These are phyloP conservation scores for Ameiurus melas DNA, from an alignment of 2,113 vertebrate genomes.

Conservation along the genomic window DNA sequence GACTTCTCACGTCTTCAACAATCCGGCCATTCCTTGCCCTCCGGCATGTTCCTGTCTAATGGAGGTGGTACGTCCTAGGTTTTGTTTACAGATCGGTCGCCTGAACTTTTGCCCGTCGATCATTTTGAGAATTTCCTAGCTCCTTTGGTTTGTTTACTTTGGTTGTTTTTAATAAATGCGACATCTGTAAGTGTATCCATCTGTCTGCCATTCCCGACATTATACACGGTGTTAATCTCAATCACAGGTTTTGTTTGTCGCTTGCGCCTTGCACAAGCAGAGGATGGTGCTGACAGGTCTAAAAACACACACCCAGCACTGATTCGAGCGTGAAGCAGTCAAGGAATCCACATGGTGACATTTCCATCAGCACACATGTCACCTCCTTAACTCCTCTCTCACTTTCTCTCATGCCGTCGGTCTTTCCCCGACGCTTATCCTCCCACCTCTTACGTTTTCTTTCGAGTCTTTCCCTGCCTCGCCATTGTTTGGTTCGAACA, in stretches of 20 bases:
- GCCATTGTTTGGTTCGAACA: not conserved
- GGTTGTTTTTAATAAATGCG: too few species aligned
- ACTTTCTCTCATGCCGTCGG: not conserved
- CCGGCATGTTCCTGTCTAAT: not conserved
- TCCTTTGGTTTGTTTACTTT: too few species aligned
- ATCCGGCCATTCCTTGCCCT: not conserved
- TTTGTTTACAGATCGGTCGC: not conserved
- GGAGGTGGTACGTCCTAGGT: not conserved
- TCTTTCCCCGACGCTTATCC: not conserved
- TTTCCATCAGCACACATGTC: constrained; percentile 31
- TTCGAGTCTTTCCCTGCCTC: not conserved
- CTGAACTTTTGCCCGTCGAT: too few species aligned
- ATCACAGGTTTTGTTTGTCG: too few species aligned
- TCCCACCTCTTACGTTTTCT: constrained; percentile 15
- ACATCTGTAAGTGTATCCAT: too few species aligned
- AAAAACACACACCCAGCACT: constrained; percentile 32
- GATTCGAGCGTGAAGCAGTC: constrained; percentile 41
- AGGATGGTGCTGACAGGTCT: constrained; percentile 29
- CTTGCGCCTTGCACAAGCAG: constrained; percentile 14
- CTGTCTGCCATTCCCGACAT: too few species aligned
- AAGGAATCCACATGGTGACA: constrained; percentile 42
- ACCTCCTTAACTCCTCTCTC: constrained; percentile 14
- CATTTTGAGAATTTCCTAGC: too few species aligned
- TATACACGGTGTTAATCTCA: too few species aligned
- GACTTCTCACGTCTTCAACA: not conserved